Evolutionary conservation across 2,797 vertebrate species (phyloP).

Genomic region (Pseudochirops corinnae): DNA sequence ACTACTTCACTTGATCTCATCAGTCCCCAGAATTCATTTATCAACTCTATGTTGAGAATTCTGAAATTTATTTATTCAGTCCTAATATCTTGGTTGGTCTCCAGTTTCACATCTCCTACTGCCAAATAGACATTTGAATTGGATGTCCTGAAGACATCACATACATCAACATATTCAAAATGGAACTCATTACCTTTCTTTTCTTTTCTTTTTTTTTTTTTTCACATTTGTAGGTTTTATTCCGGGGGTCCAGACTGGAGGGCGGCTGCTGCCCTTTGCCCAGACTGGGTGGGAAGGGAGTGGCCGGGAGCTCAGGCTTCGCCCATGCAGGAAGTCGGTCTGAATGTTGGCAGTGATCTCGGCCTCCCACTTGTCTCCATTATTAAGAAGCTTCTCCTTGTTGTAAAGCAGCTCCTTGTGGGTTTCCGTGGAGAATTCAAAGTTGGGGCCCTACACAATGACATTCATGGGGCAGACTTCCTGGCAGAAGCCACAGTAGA

Average conservation of each 20-base stretch:
- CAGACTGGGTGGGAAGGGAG: not conserved
- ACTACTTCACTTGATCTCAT: not conserved
- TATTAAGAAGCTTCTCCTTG: slow-evolving; percentile 97
- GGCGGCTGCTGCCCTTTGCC: not conserved
- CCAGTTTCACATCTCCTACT: not conserved
- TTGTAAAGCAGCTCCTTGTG: slow-evolving; percentile 96
- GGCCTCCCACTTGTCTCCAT: slow-evolving; percentile 95
- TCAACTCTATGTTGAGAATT: not conserved
- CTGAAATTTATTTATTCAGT: not conserved
- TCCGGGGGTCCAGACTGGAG: not conserved
- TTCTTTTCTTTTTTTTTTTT: too few relatives aligned
- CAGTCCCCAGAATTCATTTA: not conserved
- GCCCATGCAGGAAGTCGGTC: slow-evolving; percentile 95
- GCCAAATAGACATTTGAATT: not conserved
- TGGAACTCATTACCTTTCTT: too few relatives aligned
- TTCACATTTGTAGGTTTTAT: not conserved
- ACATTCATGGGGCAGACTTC: slow-evolving; percentile 97
- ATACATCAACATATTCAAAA: too few relatives aligned
- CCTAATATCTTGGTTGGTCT: too few relatives aligned
- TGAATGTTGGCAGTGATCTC: slow-evolving; percentile 96
- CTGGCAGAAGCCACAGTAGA: slow-evolving; percentile 98
- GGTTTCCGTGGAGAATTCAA: slow-evolving; percentile 95
- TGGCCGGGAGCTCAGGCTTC: slow-evolving; percentile 34
- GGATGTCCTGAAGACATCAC: not conserved
- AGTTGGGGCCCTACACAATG: slow-evolving; percentile 97